phyloP scores from a whole-genome alignment of 2,888 invertebrate species.

The Polylopha cassiicola region DNA sequence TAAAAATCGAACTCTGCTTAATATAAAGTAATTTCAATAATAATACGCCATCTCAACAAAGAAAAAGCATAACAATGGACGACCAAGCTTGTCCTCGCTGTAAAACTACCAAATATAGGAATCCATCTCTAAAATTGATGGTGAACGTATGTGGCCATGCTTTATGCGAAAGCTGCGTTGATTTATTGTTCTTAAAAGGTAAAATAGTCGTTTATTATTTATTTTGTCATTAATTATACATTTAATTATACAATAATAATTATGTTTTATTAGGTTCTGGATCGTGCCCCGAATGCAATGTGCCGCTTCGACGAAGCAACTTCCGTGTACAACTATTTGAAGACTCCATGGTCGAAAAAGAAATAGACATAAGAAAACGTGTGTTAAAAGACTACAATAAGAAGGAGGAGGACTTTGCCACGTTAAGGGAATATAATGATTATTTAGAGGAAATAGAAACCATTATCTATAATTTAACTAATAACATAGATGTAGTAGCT shows the following conservation, averaged over 20 bases:
- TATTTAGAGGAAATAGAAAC: slow-evolving; percentile 97
- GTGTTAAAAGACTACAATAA: slow-evolving; percentile 95
- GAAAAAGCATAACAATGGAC: slow-evolving; percentile 83
- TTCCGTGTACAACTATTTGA: slow-evolving; percentile 97
- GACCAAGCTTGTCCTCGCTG: slow-evolving; percentile 96
- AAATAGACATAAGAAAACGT: slow-evolving; percentile 94
- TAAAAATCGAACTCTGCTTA: slow-evolving; percentile 2
- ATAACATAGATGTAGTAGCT: slow-evolving; percentile 91
- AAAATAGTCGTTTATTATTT: slow-evolving; percentile 21
- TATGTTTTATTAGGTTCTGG: slow-evolving; percentile 85
- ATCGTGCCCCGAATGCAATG: slow-evolving; percentile 95
- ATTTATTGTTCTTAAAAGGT: slow-evolving; percentile 96
- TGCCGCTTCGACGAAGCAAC: slow-evolving; percentile 90
- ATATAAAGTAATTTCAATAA: not conserved
- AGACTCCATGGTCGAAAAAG: slow-evolving; percentile 97
- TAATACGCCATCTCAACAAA: not conserved
- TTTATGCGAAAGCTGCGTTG: slow-evolving; percentile 98
- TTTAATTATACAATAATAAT: not conserved
- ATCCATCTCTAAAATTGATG: slow-evolving; percentile 97
- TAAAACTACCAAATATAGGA: slow-evolving; percentile 97
- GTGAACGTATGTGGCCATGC: slow-evolving; percentile 99
- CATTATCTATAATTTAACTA: slow-evolving; percentile 92
- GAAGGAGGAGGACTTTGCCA: slow-evolving; percentile 93
- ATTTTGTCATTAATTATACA: not conserved
- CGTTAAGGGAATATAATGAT: slow-evolving; percentile 92